phyloP scores from a whole-genome alignment of 1,140 invertebrate genomes.

The Zaprionus africanus region DNA sequence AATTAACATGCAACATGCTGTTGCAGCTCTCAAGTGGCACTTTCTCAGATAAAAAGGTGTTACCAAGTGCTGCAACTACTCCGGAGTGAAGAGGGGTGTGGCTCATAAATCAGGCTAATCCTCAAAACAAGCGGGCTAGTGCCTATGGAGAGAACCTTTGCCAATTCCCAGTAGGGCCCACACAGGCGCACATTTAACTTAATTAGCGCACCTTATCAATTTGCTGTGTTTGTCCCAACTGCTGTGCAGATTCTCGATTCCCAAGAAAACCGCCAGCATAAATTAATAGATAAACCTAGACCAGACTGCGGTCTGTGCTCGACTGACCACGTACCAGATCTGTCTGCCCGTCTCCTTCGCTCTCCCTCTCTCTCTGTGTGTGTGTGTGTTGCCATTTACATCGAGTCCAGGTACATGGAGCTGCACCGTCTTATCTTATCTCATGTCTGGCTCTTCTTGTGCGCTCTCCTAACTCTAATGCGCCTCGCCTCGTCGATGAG shows the following conservation, averaged over 20 bases:
- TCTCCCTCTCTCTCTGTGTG: background rate
- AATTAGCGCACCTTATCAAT: slow-evolving; percentile 69
- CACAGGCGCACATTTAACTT: slow-evolving; percentile 71
- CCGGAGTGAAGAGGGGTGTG: too few species aligned
- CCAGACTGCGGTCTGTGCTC: slow-evolving; percentile 23
- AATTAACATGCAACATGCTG: slow-evolving; percentile 56
- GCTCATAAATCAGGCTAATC: slow-evolving; percentile 45
- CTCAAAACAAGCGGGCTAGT: slow-evolving; percentile 7
- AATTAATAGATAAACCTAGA: slow-evolving; percentile 78
- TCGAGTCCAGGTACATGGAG: background rate
- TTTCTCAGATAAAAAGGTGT: slow-evolving; percentile 49
- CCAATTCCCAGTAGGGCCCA: slow-evolving; percentile 48
- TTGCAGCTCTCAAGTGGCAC: slow-evolving; percentile 65
- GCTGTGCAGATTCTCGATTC: slow-evolving; percentile 53
- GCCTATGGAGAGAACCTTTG: slow-evolving; percentile 30
- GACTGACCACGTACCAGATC: slow-evolving; percentile 36
- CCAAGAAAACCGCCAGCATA: slow-evolving; percentile 67
- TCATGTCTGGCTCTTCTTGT: slow-evolving; percentile 28
- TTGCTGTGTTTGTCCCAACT: slow-evolving; percentile 52
- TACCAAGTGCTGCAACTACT: background rate
- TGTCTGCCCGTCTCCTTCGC: slow-evolving; percentile 16
- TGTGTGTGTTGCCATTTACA: background rate
- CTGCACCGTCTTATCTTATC: slow-evolving; percentile 56
- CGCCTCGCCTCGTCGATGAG: slow-evolving; percentile 47
- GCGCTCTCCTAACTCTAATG: slow-evolving; percentile 44